These are phyloP conservation scores for Sinocyclocheilus grahami DNA, from an alignment of 2,113 vertebrate species.

Conservation along the genomic window DNA sequence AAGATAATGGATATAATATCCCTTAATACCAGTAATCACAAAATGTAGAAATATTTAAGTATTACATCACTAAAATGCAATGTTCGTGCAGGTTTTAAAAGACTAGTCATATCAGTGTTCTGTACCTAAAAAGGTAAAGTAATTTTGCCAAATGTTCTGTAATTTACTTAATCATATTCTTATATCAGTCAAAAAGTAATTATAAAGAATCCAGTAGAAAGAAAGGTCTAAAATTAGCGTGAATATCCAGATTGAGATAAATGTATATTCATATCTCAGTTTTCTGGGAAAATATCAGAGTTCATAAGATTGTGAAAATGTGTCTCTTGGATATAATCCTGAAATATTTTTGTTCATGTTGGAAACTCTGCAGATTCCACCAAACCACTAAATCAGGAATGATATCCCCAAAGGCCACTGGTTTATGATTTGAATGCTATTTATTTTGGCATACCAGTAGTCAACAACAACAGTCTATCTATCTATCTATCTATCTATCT, in stretches of 20 bases:
- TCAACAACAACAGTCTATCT: not conserved
- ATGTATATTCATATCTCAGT: not conserved
- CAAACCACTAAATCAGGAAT: not conserved
- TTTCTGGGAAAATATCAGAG: not conserved
- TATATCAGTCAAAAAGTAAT: not conserved
- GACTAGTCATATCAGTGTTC: not conserved
- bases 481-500: too few species aligned
- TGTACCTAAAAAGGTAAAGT: not conserved
- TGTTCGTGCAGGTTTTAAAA: not conserved
- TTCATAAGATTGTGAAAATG: not conserved
- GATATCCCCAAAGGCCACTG: not conserved
- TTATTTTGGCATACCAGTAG: not conserved
- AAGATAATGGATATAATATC: not conserved
- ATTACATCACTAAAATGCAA: not conserved
- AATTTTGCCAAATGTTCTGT: not conserved
- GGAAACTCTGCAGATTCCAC: not conserved
- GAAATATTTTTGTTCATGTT: not conserved
- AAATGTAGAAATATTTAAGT: not conserved
- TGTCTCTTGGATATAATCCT: slow-evolving; percentile 13
- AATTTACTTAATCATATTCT: not conserved
- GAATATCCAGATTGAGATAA: not conserved
- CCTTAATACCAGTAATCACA: not conserved
- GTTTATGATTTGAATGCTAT: not conserved
- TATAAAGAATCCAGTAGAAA: not conserved
- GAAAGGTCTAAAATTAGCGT: not conserved